Evolutionary conservation across 2,113 vertebrate genomes (phyloP).

Genomic region (Hemiscyllium ocellatum): DNA sequence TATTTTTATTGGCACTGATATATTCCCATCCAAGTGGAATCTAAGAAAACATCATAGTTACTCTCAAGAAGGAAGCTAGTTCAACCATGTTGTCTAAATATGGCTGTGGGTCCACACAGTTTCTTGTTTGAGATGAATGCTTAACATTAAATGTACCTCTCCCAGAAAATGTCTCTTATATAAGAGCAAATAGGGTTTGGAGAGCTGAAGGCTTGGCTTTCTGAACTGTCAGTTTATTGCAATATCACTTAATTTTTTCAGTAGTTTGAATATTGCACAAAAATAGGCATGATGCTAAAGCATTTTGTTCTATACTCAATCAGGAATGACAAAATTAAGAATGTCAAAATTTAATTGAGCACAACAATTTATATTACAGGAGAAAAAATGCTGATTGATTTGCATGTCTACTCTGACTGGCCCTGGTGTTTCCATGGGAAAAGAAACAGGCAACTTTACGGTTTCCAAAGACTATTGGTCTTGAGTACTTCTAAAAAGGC

Average conservation of each 20-base stretch:
- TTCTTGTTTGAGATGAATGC: neutral
- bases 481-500: no score
- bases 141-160: neutral
- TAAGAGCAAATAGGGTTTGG: neutral
- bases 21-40: neutral
- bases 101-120: neutral
- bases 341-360: no score
- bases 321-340: no score
- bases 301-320: no score
- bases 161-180: neutral
- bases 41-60: neutral
- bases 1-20: neutral
- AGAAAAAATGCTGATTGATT: no score
- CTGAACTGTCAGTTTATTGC: no score
- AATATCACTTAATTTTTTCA: neutral
- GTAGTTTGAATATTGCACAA: neutral
- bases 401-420: no score
- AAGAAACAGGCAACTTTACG: no score
- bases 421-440: no score
- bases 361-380: no score
- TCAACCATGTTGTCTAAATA: neutral
- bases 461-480: no score
- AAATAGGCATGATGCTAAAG: no score
- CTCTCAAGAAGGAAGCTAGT: neutral
- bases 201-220: neutral